Conservation (phyloP, 2,888 invertebrate species). For the Apodemia duryi region DNA sequence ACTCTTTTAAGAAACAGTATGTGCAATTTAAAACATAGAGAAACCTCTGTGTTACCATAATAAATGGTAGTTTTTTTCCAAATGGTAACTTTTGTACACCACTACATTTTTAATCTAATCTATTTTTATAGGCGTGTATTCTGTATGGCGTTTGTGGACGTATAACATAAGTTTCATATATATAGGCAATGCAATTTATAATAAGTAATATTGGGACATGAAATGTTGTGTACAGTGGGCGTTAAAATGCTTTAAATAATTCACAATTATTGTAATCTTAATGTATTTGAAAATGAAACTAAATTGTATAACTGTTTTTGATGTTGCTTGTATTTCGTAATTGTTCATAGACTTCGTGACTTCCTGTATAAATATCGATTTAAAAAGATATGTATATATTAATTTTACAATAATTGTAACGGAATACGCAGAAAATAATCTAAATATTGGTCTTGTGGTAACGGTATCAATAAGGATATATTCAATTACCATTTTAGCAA, state of each 20-base stretch:
- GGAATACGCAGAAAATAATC: no score
- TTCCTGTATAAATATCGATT: not conserved
- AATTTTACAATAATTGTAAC: no score
- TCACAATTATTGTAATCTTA: conserved; percentile 1
- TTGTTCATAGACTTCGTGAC: not conserved
- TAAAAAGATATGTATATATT: not conserved
- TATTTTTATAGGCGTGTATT: conserved; percentile 10
- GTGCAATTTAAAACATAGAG: conserved; percentile 4
- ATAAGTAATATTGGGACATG: not conserved
- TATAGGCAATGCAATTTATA: not conserved
- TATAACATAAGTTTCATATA: conserved; percentile 4
- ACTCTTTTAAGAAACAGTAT: not conserved
- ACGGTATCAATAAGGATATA: no score
- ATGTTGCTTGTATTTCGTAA: conserved; percentile 3
- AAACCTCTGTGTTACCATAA: not conserved
- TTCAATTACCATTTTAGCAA: no score
- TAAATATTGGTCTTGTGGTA: no score
- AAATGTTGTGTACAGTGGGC: conserved; percentile 4
- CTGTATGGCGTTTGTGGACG: not conserved
- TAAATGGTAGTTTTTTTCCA: not conserved
- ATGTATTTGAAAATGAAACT: not conserved
- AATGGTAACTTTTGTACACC: conserved; percentile 12
- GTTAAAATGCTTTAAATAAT: conserved; percentile 1
- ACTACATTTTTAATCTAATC: conserved; percentile 9
- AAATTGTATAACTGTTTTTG: conserved; percentile 10